Conservation (phyloP, 1,140 invertebrate genomes). For the Ctenoplectra terminalis region DNA sequence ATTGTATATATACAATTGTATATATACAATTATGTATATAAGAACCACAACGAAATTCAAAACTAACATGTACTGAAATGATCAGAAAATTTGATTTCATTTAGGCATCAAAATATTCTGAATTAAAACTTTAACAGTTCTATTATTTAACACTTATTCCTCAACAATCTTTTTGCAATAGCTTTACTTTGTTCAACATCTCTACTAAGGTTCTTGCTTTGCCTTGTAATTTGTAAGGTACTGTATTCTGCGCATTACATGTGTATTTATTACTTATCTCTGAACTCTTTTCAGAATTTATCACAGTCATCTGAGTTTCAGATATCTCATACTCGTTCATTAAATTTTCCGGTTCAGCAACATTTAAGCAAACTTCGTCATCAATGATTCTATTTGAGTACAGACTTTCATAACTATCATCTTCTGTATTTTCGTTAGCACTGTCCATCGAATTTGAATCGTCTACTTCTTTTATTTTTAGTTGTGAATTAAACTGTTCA, state of each 20-base stretch:
- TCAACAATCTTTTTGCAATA: background rate
- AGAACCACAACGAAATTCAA: background rate
- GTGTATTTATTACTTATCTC: background rate
- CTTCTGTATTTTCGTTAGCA: background rate
- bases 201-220: slow-evolving; percentile 8
- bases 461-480: background rate
- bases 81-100: background rate
- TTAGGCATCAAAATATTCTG: background rate
- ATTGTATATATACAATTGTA: no score
- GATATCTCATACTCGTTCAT: background rate
- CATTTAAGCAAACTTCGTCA: background rate
- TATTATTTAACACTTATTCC: background rate
- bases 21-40: no score
- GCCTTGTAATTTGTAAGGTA: background rate
- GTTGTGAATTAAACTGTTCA: background rate
- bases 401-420: background rate
- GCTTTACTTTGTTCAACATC: slow-evolving; percentile 18
- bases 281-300: background rate
- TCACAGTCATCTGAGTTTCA: background rate
- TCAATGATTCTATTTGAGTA: background rate
- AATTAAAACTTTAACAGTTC: no score
- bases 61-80: background rate
- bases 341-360: background rate
- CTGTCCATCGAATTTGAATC: background rate
- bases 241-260: background rate